Percentiles rank a stretch among this genome's conserved stretches.
Conservation (phyloP, 2,888 invertebrate genomes). For the Tortrix viridana region DNA sequence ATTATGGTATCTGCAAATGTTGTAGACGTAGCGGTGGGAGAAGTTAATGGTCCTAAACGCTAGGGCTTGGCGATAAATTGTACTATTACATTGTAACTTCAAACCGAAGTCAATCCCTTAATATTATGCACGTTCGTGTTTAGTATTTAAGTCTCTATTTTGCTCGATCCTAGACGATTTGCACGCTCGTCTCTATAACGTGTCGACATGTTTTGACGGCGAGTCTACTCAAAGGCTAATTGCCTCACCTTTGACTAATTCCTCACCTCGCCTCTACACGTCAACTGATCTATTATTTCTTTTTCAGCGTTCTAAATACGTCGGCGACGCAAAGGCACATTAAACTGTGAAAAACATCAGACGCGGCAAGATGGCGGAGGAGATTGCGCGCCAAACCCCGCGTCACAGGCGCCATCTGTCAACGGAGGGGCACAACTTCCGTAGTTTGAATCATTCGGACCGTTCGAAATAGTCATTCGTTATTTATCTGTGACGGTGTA, state of each 20-base stretch:
- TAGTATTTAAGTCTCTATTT: neutral
- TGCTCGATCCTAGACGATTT: constrained; percentile 6
- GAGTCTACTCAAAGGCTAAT: constrained; percentile 55
- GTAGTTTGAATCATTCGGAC: constrained; percentile 67
- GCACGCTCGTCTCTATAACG: constrained; percentile 17
- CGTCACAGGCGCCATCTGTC: constrained; percentile 69
- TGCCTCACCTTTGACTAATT: constrained; percentile 67
- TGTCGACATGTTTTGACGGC: constrained; percentile 59
- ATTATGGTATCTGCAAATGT: no score
- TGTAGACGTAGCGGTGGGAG: no score
- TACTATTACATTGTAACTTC: no score
- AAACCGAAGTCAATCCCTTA: no score
- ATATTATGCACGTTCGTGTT: no score
- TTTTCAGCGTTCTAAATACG: constrained; percentile 76
- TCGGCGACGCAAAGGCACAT: constrained; percentile 60
- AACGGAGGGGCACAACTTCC: constrained; percentile 56
- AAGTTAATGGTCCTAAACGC: no score
- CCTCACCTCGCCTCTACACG: constrained; percentile 54
- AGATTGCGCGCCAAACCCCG: constrained; percentile 71
- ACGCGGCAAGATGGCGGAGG: constrained; percentile 69
- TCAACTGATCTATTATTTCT: constrained; percentile 69
- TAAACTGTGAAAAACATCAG: constrained; percentile 74
- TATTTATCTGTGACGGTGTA: constrained; percentile 65
- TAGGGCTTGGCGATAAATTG: no score
- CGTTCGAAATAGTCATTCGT: constrained; percentile 75